phyloP scores from a whole-genome alignment of 2,888 invertebrate genomes.

The Leistus spinibarbis region DNA sequence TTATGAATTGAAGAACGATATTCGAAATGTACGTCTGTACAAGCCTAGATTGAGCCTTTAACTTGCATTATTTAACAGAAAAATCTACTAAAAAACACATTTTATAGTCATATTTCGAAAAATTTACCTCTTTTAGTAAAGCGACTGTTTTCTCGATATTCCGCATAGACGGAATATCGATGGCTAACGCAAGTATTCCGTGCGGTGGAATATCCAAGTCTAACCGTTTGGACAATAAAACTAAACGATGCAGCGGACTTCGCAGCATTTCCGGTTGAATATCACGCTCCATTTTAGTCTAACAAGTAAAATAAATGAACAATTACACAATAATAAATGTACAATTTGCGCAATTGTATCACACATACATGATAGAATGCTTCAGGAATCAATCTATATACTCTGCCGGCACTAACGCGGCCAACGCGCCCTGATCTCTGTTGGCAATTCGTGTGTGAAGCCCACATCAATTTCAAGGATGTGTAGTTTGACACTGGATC shows the following conservation, averaged over 20 bases:
- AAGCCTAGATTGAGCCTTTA: no score
- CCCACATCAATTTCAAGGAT: constrained; percentile 82
- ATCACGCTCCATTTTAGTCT: constrained; percentile 63
- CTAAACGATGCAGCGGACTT: constrained; percentile 79
- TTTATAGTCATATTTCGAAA: no score
- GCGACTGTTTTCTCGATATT: constrained; percentile 83
- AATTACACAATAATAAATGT: constrained; percentile 9
- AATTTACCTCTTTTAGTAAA: constrained; percentile 76
- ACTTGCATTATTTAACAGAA: no score
- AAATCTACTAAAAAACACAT: no score
- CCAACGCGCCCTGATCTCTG: constrained; percentile 93
- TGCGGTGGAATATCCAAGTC: constrained; percentile 79
- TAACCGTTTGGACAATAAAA: constrained; percentile 81
- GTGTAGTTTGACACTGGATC: constrained; percentile 81
- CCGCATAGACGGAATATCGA: constrained; percentile 84
- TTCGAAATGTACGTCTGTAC: no score
- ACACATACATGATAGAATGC: constrained; percentile 66
- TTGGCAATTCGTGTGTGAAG: constrained; percentile 85
- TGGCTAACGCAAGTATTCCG: constrained; percentile 79
- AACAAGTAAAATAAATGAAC: constrained; percentile 35
- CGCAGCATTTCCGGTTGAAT: constrained; percentile 77
- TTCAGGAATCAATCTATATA: constrained; percentile 78
- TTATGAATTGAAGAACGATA: no score
- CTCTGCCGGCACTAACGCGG: constrained; percentile 81
- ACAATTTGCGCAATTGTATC: constrained; percentile 9